Evolutionary conservation across 2,888 invertebrate genomes (phyloP), one percentile per base, ranked within the genome.

Genomic region (Hirudinaria manillensis): DNA sequence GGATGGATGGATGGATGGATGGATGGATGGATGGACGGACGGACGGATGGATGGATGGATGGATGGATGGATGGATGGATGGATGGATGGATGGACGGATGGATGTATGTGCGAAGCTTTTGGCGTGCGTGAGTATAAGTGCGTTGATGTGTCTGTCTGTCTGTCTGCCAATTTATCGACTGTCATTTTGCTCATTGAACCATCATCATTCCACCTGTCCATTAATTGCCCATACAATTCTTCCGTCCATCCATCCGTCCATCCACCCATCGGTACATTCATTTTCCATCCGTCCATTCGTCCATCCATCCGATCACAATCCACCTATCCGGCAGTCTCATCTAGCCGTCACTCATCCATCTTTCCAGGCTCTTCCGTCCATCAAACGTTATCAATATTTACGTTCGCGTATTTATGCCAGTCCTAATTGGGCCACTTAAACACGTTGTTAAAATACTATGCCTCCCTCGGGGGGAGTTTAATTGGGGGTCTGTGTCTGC

Each of bases 371-470:
- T 45, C 45, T 45, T 45, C 45, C 45, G 13, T 45, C 16, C 24
- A 61, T 61, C 61, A 61, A 61, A n/a, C 61, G 61, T 61, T 61
- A 61, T 61, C 61, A 27, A 29, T 61, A 24, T 61, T 61, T 61
- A 61, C 13, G 61, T 29, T 61, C 61, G 61, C 61, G 61, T 61
- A 61, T 61, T 61, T 61, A 61, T 61, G 61, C 61, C 61, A 61
- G 29, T 61, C 61, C 21, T 61, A 61, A 61, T 61, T 61, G 61
- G 29, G 61, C 24, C 61, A 61, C 61, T 61, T 61, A 29, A 24
- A 61, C 61, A 61, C 61, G 61, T 61, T 61, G 61, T 61, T 61
- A 61, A 61, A 29, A 29, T 27, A 29, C 61, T 61, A n/a, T 19
- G 61, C 19, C 61, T 16, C 19, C 61, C 24, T 61, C 61, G 13